Evolutionary conservation across 2,888 invertebrate genomes (phyloP).

Genomic region (Phortica okadai): DNA sequence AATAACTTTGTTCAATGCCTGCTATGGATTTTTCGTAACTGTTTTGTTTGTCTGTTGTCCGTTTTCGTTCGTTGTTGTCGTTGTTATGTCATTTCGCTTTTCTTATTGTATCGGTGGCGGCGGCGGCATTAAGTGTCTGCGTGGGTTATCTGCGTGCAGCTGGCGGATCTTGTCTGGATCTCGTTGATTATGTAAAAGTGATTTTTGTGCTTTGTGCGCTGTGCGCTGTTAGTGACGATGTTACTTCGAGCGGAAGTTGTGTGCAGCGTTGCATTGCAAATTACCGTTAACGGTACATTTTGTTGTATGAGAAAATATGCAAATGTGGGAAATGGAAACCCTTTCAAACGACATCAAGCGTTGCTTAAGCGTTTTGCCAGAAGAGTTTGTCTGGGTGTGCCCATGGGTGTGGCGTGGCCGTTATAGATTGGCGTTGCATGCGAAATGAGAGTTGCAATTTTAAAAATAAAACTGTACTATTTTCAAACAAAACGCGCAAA

Average conservation of each 20-base stretch:
- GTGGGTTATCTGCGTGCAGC: slow-evolving; percentile 25
- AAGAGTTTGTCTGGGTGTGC: too few species aligned
- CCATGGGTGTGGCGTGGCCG: too few species aligned
- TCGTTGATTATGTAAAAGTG: slow-evolving; percentile 54
- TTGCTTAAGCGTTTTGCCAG: too few species aligned
- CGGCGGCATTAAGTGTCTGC: slow-evolving; percentile 45
- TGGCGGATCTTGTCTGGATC: slow-evolving; percentile 19
- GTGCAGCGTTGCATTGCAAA: slow-evolving; percentile 68
- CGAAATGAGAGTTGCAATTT: too few species aligned
- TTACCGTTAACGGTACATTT: slow-evolving; percentile 34
- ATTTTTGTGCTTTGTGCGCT: slow-evolving; percentile 13
- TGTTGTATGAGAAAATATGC: slow-evolving; percentile 42
- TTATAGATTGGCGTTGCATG: too few species aligned
- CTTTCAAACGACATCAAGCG: too few species aligned
- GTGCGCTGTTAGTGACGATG: not conserved
- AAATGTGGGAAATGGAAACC: slow-evolving; percentile 35
- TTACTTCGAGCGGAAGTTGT: slow-evolving; percentile 57
- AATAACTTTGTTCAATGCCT: slow-evolving; percentile 6
- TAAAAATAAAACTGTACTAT: too few species aligned
- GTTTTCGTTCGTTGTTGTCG: slow-evolving; percentile 16
- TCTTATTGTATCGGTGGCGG: slow-evolving; percentile 44
- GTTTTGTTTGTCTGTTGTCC: slow-evolving; percentile 29
- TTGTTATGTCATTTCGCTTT: slow-evolving; percentile 38
- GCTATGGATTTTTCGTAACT: slow-evolving; percentile 44
- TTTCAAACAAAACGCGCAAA: too few species aligned